Base-by-base conservation (phyloP, 2,888 invertebrate genomes). In the Volucella zonaria region DNA sequence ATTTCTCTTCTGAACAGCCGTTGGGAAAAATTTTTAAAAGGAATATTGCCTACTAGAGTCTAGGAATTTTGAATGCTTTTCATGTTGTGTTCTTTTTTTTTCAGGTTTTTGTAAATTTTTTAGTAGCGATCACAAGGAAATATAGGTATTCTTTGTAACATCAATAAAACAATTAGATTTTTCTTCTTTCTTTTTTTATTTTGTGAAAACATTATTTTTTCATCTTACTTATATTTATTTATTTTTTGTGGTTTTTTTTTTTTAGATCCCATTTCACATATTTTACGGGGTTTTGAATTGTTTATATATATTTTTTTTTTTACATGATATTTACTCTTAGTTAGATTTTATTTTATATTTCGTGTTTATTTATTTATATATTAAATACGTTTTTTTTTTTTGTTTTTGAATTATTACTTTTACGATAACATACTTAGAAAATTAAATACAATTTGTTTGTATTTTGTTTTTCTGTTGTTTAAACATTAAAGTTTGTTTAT, bases 171-270 rank as follows among this genome's bases (percentile, higher is more conserved):
- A 52, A 64, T 58, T 31, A 10, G 8, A 11, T 56, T 18, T 56
- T 62, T 61, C 54, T n/a, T 71, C 71, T 56, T 77, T 76, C 67
- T 58, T 38, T 62, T 80, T 74, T 80, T 73, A 66, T 82, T 87
- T 86, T 87, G 83, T 87, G 87, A 87, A 87, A 87, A 87, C 87
- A 82, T 79, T 80, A 45, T 86, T 81, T 76, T 81, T 64, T 58
- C 71, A 45, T 81, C 71, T 49, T 68, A 81, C 71, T 77, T 81
- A 74, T 71, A 54, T 70, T 47, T 62, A 56, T 56, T 18, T 77
- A 47, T 45, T 47, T 47, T 49, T 64, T 66, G 61, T 66, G 61
- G n/a, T n/a, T 61, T 52, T 15, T 45, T 66, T 70, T 68, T 51
- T 14, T 45, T 43, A 51, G 49, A 64, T 74, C 64, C 67, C 42